Evolutionary conservation across 1,140 invertebrate genomes (phyloP).

Genomic region (Drosophila sturtevanti): DNA sequence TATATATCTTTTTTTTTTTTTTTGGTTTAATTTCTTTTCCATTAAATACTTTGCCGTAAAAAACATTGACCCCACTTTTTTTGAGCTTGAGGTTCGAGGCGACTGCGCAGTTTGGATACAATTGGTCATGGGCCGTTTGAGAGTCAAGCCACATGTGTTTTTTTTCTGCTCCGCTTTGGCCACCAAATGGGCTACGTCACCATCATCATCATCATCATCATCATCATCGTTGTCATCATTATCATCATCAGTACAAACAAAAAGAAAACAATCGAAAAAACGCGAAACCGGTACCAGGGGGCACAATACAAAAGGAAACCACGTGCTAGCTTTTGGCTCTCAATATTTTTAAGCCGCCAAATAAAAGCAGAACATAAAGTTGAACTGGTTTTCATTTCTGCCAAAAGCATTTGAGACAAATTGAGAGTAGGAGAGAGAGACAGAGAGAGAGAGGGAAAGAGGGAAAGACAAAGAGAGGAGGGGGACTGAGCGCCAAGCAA

Average conservation of each 20-base stretch:
- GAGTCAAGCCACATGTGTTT: slow-evolving; percentile 58
- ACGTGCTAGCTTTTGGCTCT: slow-evolving; percentile 48
- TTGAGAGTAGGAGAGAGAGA: not conserved
- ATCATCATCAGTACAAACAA: not conserved
- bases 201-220: not conserved
- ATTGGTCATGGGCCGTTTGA: slow-evolving; percentile 72
- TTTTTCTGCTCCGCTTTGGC: not conserved
- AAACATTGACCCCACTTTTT: slow-evolving; percentile 59
- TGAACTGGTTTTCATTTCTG: slow-evolving; percentile 56
- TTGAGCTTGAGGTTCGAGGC: not conserved
- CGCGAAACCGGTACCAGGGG: slow-evolving; percentile 44
- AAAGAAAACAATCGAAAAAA: slow-evolving; percentile 5
- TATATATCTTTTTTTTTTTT: too few species aligned
- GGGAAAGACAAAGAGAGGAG: too few species aligned
- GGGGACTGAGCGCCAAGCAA: not conserved
- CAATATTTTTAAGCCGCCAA: slow-evolving; percentile 51
- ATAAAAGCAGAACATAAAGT: slow-evolving; percentile 38
- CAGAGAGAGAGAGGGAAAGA: not conserved
- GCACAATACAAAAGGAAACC: slow-evolving; percentile 40
- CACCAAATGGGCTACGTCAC: slow-evolving; percentile 1
- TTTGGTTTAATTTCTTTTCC: slow-evolving; percentile 10
- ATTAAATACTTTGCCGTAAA: slow-evolving; percentile 4
- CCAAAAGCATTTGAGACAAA: not conserved
- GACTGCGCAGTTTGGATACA: slow-evolving; percentile 53
- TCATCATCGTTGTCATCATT: too few species aligned